Percentiles rank a stretch among this genome's conserved stretches.
phyloP scores from a whole-genome alignment of 2,888 invertebrate species.

The Caenorhabditis sulstoni region DNA sequence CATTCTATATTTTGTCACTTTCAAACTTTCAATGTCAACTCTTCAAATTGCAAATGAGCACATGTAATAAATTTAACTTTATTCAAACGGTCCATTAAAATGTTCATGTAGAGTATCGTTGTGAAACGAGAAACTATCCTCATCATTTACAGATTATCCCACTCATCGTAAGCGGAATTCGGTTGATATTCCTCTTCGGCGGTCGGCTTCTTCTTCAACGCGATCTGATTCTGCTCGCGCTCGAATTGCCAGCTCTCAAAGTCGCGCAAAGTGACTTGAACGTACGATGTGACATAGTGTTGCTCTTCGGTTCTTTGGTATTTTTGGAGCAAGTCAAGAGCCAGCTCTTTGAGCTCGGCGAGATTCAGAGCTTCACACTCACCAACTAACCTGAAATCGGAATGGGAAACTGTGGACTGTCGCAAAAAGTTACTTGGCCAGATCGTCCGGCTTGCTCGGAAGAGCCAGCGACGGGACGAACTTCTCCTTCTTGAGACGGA shows the following conservation, averaged over 20 bases:
- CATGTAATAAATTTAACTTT: no score
- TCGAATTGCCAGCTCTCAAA: conserved; percentile 80
- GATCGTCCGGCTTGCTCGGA: conserved; percentile 80
- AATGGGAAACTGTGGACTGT: not conserved
- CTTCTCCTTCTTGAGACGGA: conserved; percentile 88
- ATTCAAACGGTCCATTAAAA: no score
- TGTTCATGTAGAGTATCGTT: no score
- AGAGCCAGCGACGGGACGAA: conserved; percentile 78
- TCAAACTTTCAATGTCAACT: not conserved
- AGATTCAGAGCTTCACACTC: conserved; percentile 80
- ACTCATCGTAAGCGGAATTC: conserved; percentile 77
- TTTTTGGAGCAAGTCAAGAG: conserved; percentile 78
- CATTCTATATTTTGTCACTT: not conserved
- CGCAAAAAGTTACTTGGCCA: conserved; percentile 74
- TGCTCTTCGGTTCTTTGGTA: conserved; percentile 80
- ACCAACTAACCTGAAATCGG: conserved; percentile 74
- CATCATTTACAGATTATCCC: conserved; percentile 74
- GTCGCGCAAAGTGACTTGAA: conserved; percentile 77
- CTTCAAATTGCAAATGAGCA: no score
- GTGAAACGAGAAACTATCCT: no score
- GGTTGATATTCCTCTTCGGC: conserved; percentile 71
- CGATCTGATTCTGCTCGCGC: conserved; percentile 75
- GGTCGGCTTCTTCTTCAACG: conserved; percentile 72
- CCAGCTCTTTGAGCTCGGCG: conserved; percentile 78
- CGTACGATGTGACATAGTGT: conserved; percentile 77